A percentile compares a stretch with the other conserved stretches of the same genome.
phyloP scores from a whole-genome alignment of 2,113 vertebrate genomes.

The Crotalus helleri region DNA sequence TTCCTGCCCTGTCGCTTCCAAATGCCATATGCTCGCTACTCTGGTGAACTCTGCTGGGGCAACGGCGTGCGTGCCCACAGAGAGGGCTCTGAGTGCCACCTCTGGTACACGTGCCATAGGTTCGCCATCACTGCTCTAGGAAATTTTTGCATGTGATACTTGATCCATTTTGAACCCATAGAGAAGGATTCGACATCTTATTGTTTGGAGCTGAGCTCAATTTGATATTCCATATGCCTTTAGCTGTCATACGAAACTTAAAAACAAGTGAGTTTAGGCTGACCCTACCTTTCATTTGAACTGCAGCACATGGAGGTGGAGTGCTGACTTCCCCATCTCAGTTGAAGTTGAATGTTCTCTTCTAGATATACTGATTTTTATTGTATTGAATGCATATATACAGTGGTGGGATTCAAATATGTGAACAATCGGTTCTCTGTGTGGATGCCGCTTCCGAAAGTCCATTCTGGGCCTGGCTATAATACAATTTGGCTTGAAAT shows the following conservation, averaged over 20 bases:
- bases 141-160: neutral
- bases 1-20: no score
- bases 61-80: no score
- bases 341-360: neutral
- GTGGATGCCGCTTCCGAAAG: no score
- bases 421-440: no score
- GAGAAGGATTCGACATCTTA: neutral
- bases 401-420: no score
- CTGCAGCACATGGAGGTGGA: neutral
- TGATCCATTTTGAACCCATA: neutral
- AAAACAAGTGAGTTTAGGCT: neutral
- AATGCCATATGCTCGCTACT: no score
- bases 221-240: neutral
- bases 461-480: no score
- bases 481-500: conserved; percentile 6
- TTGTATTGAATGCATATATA: neutral
- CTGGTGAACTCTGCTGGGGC: no score
- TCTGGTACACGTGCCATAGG: no score
- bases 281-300: neutral
- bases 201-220: neutral
- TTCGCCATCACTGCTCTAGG: neutral
- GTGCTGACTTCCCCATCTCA: neutral
- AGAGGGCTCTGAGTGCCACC: no score
- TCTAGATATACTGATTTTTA: neutral
- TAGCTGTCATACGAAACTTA: neutral